Conservation (phyloP, 2,113 vertebrate species). For the Echinops telfairi region DNA sequence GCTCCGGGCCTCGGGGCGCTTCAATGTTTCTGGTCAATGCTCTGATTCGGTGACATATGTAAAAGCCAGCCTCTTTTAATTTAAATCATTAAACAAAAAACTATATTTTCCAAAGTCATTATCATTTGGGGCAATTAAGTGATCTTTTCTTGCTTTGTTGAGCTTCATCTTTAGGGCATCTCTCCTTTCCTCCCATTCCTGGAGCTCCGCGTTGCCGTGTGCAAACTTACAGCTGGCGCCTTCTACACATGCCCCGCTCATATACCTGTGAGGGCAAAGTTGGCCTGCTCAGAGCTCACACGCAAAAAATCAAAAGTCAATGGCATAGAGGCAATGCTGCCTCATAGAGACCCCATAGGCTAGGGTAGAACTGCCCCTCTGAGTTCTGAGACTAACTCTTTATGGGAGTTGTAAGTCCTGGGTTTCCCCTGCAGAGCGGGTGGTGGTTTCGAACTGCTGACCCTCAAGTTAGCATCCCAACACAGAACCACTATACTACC, state of each 20-base stretch:
- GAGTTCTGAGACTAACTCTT: too few species aligned
- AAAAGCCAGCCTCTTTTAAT: conserved; percentile 89
- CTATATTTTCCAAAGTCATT: conserved; percentile 99
- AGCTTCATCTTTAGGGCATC: conserved; percentile 98
- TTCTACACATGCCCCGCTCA: conserved; percentile 92
- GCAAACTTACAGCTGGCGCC: conserved; percentile 95
- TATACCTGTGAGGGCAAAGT: conserved; percentile 88
- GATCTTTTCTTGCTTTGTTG: conserved; percentile 97
- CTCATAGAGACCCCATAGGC: too few species aligned
- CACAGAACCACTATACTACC: too few species aligned
- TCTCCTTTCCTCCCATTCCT: conserved; percentile 96
- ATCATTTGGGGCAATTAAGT: conserved; percentile 98
- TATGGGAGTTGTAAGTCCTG: too few species aligned
- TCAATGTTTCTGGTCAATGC: conserved; percentile 87
- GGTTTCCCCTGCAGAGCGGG: too few species aligned
- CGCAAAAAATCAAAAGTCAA: too few species aligned
- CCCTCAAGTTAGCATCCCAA: too few species aligned
- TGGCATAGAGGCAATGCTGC: too few species aligned
- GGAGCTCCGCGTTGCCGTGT: conserved; percentile 95
- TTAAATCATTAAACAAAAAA: conserved; percentile 99
- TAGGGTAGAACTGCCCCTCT: too few species aligned
- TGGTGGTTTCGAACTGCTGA: too few species aligned
- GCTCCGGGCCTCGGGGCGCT: conserved; percentile 87
- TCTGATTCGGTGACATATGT: conserved; percentile 86
- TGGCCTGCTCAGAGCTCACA: neutral